Evolutionary conservation across 2,797 vertebrate genomes (phyloP).

Genomic region (Oreochromis grahami): DNA sequence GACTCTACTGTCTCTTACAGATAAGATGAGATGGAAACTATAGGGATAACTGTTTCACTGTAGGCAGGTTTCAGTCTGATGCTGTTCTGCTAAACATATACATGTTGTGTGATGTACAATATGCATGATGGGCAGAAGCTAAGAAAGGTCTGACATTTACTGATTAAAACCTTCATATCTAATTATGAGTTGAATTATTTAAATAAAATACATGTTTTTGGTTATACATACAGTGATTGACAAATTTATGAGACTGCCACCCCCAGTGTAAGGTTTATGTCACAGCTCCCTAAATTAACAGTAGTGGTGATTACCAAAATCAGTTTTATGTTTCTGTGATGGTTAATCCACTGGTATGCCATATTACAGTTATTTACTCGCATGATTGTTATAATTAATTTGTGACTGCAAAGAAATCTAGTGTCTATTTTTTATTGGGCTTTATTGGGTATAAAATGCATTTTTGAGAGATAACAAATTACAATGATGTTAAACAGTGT

Average conservation of each 20-base stretch:
- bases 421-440: neutral
- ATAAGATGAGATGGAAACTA: neutral
- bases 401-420: neutral
- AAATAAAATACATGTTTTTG: neutral
- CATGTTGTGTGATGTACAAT: neutral
- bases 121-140: neutral
- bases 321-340: neutral
- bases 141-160: neutral
- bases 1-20: conserved; percentile 8
- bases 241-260: neutral
- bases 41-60: neutral
- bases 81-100: neutral
- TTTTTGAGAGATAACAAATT: neutral
- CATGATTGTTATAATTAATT: neutral
- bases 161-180: neutral
- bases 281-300: neutral
- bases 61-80: neutral
- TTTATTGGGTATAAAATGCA: neutral
- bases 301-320: neutral
- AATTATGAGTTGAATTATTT: neutral
- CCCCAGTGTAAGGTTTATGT: neutral
- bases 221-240: neutral
- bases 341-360: neutral
- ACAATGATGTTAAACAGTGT: neutral
- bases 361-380: neutral